phyloP scores from a whole-genome alignment of 2,113 vertebrate genomes.

The Dipodomys spectabilis region DNA sequence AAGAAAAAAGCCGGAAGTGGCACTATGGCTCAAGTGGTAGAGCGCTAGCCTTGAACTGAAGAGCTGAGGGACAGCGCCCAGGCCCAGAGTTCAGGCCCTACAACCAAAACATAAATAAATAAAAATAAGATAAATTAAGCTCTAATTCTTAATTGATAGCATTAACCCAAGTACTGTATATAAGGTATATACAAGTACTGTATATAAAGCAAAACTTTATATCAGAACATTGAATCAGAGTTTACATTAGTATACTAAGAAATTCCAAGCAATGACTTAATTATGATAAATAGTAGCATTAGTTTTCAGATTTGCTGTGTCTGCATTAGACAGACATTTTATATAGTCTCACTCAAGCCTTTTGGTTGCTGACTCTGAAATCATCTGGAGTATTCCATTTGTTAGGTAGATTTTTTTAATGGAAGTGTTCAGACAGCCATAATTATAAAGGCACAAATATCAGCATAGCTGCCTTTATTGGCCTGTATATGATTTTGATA shows the following conservation, averaged over 20 bases:
- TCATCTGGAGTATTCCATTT: not conserved
- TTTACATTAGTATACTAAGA: not conserved
- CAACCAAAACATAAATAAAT: not conserved
- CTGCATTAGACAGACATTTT: slow-evolving; percentile 26
- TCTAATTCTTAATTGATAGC: not conserved
- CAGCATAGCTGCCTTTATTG: slow-evolving; percentile 30
- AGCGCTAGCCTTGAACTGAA: too few species aligned
- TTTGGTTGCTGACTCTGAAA: not conserved
- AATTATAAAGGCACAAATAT: slow-evolving; percentile 51
- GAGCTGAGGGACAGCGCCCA: too few species aligned
- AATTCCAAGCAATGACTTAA: not conserved
- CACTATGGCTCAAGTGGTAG: too few species aligned
- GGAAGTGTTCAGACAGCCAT: slow-evolving; percentile 18
- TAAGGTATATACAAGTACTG: not conserved
- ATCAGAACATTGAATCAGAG: not conserved
- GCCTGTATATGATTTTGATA: slow-evolving; percentile 42
- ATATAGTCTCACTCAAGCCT: not conserved
- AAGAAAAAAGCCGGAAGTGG: too few species aligned
- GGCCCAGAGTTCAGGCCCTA: too few species aligned
- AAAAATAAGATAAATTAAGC: slow-evolving; percentile 11
- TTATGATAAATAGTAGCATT: not conserved
- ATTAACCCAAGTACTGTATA: not conserved
- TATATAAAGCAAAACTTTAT: slow-evolving; percentile 15
- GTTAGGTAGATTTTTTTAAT: slow-evolving; percentile 60
- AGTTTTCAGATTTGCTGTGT: slow-evolving; percentile 44